phyloP scores from a whole-genome alignment of 2,113 vertebrate species.

The Paradisaea rubra region DNA sequence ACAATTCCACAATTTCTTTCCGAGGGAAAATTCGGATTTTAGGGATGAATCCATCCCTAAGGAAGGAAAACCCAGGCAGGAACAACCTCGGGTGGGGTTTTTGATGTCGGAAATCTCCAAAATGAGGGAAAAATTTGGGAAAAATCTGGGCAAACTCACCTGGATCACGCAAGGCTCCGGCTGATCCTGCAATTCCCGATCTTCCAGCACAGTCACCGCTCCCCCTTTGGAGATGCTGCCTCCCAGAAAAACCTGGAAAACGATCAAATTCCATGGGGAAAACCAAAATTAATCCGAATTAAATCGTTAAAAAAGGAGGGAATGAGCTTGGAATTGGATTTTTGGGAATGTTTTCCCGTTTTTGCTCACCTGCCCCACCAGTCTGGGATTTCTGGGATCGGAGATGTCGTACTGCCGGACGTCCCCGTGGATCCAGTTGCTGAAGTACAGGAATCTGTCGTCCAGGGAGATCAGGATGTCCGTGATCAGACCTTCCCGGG shows the following conservation, averaged over 20 bases:
- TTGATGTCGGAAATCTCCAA: neutral
- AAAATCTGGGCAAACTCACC: neutral
- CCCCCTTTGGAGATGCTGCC: neutral
- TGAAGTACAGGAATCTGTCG: neutral
- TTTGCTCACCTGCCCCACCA: neutral
- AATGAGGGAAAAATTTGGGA: neutral
- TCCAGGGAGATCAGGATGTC: neutral
- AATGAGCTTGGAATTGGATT: neutral
- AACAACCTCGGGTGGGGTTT: neutral
- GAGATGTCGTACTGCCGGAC: neutral
- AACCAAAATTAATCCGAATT: neutral
- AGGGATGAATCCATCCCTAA: neutral
- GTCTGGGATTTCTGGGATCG: fast-evolving
- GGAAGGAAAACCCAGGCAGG: neutral
- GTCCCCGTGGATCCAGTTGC: neutral
- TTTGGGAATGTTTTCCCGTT: neutral
- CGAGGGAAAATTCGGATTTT: neutral
- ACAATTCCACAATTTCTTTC: neutral
- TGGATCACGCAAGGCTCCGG: neutral
- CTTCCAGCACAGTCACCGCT: neutral
- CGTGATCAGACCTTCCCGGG: neutral
- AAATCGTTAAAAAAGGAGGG: neutral
- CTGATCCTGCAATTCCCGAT: neutral
- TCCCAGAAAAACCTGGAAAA: neutral
- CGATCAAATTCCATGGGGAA: neutral